Conservation (phyloP, 2,888 invertebrate species). For the Netelia fuscicornis region DNA sequence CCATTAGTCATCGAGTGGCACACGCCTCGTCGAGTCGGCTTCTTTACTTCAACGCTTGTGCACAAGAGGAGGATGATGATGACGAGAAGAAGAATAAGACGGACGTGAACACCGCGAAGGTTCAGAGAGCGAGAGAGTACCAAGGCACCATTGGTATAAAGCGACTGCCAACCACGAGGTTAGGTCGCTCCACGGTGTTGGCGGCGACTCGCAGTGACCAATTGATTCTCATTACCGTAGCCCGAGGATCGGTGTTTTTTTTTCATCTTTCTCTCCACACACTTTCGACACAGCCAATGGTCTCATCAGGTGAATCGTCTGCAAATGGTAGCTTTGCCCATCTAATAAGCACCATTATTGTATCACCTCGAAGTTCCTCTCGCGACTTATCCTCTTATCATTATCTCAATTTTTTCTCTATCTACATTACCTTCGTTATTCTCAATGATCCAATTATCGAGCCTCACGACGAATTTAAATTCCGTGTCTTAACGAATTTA, state of each 20-base stretch:
- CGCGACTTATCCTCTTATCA: constrained; percentile 12
- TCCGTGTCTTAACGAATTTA: background rate
- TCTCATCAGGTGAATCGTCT: constrained; percentile 81
- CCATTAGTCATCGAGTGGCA: constrained; percentile 73
- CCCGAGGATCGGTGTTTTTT: constrained; percentile 56
- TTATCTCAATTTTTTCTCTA: background rate
- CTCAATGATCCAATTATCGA: background rate
- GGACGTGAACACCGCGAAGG: constrained; percentile 32
- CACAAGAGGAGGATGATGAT: constrained; percentile 67
- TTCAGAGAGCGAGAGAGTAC: constrained; percentile 26
- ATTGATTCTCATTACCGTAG: constrained; percentile 73
- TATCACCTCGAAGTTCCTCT: constrained; percentile 20
- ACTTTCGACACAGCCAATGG: constrained; percentile 55
- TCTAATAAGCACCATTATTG: constrained; percentile 59
- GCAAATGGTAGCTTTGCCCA: constrained; percentile 70
- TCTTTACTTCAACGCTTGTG: constrained; percentile 57
- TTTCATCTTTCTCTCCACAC: constrained; percentile 15
- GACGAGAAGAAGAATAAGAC: constrained; percentile 61
- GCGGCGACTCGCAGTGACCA: constrained; percentile 64
- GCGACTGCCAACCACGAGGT: constrained; percentile 55
- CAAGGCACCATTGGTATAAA: constrained; percentile 34
- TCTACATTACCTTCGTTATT: background rate
- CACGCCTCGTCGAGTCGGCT: constrained; percentile 66
- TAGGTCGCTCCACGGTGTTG: constrained; percentile 45
- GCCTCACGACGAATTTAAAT: background rate